A percentile compares a stretch with the other conserved stretches of the same genome.
Conservation (phyloP, 2,888 invertebrate species). For the Drosophila seclusa region DNA sequence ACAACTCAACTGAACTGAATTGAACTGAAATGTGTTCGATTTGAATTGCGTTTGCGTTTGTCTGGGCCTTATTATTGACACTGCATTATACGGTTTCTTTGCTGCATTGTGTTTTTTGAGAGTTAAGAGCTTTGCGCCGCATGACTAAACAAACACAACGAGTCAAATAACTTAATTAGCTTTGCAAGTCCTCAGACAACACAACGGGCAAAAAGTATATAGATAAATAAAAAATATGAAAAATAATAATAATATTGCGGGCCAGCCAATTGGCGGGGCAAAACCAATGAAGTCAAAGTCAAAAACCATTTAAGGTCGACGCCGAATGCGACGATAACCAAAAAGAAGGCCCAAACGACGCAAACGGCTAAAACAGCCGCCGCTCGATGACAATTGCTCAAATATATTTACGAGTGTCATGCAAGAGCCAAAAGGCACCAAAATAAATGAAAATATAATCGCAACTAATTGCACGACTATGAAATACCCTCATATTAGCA, state of each 20-base stretch:
- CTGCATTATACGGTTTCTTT: constrained; percentile 8
- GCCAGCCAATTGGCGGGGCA: constrained; percentile 40
- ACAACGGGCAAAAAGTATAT: constrained; percentile 21
- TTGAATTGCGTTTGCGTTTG: constrained; percentile 15
- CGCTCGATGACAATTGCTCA: constrained; percentile 48
- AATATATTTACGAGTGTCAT: constrained; percentile 57
- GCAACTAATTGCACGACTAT: constrained; percentile 1
- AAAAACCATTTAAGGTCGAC: constrained; percentile 76
- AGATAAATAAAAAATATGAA: constrained; percentile 10
- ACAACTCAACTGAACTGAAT: constrained; percentile 17
- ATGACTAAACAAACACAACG: constrained; percentile 57
- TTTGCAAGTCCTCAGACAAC: constrained; percentile 53
- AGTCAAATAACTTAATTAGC: constrained; percentile 74
- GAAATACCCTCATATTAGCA: constrained; percentile 24
- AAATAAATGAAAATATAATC: constrained; percentile 26
- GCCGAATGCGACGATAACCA: constrained; percentile 21
- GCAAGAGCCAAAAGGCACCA: constrained; percentile 11
- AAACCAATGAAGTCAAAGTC: constrained; percentile 72
- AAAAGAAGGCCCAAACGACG: constrained; percentile 21
- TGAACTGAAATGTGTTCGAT: background rate
- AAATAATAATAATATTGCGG: constrained; percentile 39
- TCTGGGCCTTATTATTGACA: constrained; percentile 8
- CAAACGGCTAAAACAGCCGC: constrained; percentile 16
- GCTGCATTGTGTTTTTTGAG: constrained; percentile 16
- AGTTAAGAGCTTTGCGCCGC: constrained; percentile 56